Base-by-base conservation (phyloP, 1,140 invertebrate species). In the Paracyclopina nana region DNA sequence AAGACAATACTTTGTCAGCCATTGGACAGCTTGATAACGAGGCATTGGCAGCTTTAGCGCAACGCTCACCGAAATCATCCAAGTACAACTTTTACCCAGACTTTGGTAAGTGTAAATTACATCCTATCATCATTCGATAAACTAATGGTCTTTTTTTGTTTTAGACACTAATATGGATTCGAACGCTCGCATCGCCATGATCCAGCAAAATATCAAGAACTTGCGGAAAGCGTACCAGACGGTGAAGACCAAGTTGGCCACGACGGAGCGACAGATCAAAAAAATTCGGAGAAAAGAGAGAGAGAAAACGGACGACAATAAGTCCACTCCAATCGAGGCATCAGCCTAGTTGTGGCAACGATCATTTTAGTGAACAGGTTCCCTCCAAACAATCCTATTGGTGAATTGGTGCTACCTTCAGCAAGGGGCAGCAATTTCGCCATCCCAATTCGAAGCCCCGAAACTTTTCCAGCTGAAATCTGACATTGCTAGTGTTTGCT, bases 1-100 rank as follows among this genome's bases (percentile, higher is more conserved):
- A 48, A 18, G 45, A 48, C 22, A 11, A 24, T 14, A 24, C 42
- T 5, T 28, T 48, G 6, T n/a, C n/a, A 1, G 27, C 45, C 22
- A 18, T 52, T 20, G 38, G 25, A 12, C 22, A 18, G 16, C 38
- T 52, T 11, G 50, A 52, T 43, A 38, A 52, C 28, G 30, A 44
- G 11, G 50, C 50, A 11, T 26, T 52, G 18, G 26, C 20, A 9
- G 50, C 50, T 11, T 27, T 52, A 25, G 18, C 50, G 4, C 50
- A 52, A 44, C 3, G 31, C 3, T 24, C 31, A 16, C 50, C 50
- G 11, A 52, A 52, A 6, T 12, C 50, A 3, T 52, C 50, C 27
- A 52, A 38, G 31, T 52, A 52, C 31, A 52, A 52, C 26, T 52
- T 52, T 27, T 52, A 28, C 40, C 38, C 43, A 20, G 34, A 52